Evolutionary conservation across 2,888 invertebrate species (phyloP).

Genomic region (Muscina levida): DNA sequence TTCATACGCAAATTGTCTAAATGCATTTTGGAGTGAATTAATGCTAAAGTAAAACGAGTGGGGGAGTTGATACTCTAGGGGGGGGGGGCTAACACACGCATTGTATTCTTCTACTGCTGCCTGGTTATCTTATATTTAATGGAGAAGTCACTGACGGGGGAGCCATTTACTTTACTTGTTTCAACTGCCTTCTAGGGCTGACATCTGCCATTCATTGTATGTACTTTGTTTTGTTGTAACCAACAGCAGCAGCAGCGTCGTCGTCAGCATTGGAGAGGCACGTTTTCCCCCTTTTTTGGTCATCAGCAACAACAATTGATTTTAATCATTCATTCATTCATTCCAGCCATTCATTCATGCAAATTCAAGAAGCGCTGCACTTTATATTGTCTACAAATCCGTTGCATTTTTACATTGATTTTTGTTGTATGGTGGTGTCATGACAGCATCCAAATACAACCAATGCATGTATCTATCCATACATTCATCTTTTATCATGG

Average conservation of each 20-base stretch:
- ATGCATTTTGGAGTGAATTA: neutral
- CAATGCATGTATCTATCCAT: conserved; percentile 8
- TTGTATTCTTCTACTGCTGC: neutral
- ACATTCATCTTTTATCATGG: no score
- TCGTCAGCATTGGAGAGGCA: conserved; percentile 23
- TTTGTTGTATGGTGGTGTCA: neutral
- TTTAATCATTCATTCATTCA: conserved; percentile 45
- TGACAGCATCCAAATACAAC: conserved; percentile 23
- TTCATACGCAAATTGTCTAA: conserved; percentile 14
- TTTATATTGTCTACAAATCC: conserved; percentile 12
- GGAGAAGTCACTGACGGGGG: neutral
- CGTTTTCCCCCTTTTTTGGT: conserved; percentile 51
- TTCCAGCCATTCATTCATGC: conserved; percentile 22
- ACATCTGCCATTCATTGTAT: conserved; percentile 15
- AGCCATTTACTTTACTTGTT: neutral
- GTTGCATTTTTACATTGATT: conserved; percentile 27
- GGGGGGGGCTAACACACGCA: neutral
- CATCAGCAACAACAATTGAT: conserved; percentile 51
- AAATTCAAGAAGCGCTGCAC: neutral
- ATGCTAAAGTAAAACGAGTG: no score
- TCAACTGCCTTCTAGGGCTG: neutral
- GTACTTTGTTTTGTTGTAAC: conserved; percentile 12
- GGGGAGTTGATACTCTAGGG: neutral
- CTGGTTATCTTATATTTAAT: neutral
- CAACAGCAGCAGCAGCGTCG: neutral